Base-by-base conservation (phyloP, 2,888 invertebrate genomes). In the Cerceris rybyensis region DNA sequence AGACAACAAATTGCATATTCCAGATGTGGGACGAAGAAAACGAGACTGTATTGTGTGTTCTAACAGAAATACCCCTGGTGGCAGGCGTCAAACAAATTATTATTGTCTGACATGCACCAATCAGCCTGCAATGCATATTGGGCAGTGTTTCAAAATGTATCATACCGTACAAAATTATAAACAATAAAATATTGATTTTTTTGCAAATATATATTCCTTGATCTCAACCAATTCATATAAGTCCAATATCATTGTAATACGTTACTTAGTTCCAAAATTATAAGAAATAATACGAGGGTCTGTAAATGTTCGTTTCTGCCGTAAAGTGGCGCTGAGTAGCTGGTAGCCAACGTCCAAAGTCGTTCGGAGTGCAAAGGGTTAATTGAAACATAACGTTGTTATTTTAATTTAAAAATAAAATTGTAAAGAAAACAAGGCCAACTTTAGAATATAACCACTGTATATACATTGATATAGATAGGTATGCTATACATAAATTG, bases 111-210 rank as follows among this genome's bases (percentile, higher is more conserved):
- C 46, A 46, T 46, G 46, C 1, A 46, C 46, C 6, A 46, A 46
- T 50, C n/a, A 50, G 50, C n/a, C 9, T 50, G 50, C 50, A 17
- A 55, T 55, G 17, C 54, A 55, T 55, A 17, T 55, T 17, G 54
- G 54, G 8, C 5, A 55, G 4, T 55, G 54, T 13, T 55, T 55
- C 11, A 55, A 7, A 55, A 16, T 0, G 39, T 55, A 17, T 17
- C 54, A 55, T 11, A 55, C 54, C 1, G 7, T 55, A 55, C 8
- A 55, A 55, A 55, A 55, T 17, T 55, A 17, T 17, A 55, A 55
- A 17, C 16, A 17, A 55, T 55, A 55, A 52, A 55, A 55, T 55
- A 8, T 55, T 17, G 17, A 55, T 55, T 55, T 55, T 55, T 39
- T 55, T 55, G 17, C 17, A 55, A 17, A 55, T 13, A 52, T n/a